A percentile compares a stretch with the other conserved stretches of the same genome.
phyloP scores from a whole-genome alignment of 2,113 vertebrate genomes.

The Hystrix brachyura region DNA sequence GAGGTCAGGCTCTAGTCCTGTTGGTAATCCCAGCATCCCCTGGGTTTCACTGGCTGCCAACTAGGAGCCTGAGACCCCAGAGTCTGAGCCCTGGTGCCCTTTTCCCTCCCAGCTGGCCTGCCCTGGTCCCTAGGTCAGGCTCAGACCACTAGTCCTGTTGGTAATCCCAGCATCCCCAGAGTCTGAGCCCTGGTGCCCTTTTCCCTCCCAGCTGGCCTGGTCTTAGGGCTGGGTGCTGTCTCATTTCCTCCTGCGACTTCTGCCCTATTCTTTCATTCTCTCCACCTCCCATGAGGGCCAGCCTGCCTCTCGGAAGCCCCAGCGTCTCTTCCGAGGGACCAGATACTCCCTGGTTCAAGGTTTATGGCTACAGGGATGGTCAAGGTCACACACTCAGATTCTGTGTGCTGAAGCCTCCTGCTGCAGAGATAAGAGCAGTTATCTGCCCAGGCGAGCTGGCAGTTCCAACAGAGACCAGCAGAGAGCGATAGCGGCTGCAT shows the following conservation, averaged over 20 bases:
- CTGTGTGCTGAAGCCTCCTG: accelerated
- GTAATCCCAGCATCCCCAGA: not conserved
- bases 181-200: accelerated
- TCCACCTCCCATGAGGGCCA: not conserved
- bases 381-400: not conserved
- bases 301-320: not conserved
- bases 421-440: not conserved
- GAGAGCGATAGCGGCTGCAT: not conserved
- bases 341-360: not conserved
- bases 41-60: not conserved
- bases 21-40: not conserved
- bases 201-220: not conserved
- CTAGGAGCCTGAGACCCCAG: not conserved
- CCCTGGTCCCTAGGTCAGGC: not conserved
- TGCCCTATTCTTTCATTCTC: too few species aligned
- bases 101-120: not conserved
- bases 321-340: not conserved
- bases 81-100: accelerated
- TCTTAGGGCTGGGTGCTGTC: not conserved
- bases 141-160: not conserved
- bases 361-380: not conserved
- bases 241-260: not conserved
- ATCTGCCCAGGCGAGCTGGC: not conserved
- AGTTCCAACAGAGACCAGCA: not conserved
- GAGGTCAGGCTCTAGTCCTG: too few species aligned